These are phyloP conservation scores for Clitarchus hookeri DNA, from an alignment of 2,888 invertebrate species.

Conservation along the genomic window DNA sequence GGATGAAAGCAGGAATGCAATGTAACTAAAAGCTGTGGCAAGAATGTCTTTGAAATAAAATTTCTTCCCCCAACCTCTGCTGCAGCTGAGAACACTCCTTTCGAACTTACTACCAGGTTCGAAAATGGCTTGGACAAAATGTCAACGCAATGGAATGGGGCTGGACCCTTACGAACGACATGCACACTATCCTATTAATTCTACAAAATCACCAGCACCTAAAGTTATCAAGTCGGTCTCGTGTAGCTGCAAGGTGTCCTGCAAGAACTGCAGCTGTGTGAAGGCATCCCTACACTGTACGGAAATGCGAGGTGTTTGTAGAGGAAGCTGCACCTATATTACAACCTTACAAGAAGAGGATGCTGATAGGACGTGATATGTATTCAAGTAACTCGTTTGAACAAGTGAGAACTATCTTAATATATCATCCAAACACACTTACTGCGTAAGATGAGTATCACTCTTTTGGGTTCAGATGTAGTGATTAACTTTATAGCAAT, in stretches of 20 bases:
- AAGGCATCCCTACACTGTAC: not conserved
- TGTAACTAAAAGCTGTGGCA: not conserved
- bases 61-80: not conserved
- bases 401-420: too few relatives aligned
- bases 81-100: conserved; percentile 17
- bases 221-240: not conserved
- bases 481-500: too few relatives aligned
- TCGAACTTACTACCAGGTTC: conserved; percentile 2
- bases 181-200: not conserved
- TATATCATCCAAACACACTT: too few relatives aligned
- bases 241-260: conserved; percentile 11
- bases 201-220: not conserved
- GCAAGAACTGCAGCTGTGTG: not conserved
- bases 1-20: not conserved
- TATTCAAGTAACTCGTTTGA: not conserved
- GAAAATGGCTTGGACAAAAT: not conserved
- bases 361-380: not conserved
- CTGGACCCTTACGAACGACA: not conserved
- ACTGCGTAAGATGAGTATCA: too few relatives aligned
- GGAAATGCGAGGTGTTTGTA: not conserved
- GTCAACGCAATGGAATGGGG: not conserved
- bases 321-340: not conserved
- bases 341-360: not conserved
- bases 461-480: too few relatives aligned
- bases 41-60: conserved; percentile 22